Evolutionary conservation across 2,888 invertebrate genomes (phyloP), one percentile per base, ranked within the genome.

Genomic region (Dyspetes luteomarginatus): DNA sequence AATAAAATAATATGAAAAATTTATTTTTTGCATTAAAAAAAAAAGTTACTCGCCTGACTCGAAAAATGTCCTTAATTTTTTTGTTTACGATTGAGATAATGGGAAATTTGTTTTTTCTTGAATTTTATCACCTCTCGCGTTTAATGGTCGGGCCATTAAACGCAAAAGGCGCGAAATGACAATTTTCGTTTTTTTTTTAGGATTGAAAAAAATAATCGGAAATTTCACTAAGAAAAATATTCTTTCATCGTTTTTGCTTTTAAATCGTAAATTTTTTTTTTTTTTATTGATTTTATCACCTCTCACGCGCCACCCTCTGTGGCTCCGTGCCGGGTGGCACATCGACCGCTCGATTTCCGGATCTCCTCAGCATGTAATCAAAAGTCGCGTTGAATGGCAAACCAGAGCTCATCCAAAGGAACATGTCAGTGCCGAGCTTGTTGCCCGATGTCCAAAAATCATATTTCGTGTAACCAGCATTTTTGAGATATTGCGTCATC

Each of bases 391-490:
- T 97, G 93, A 97, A 97, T 41, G 97, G 97, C 79, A 97, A 92
- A 12, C 97, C 97, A 41, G 97, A 96, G 91, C 97, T 97, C 97
- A 97, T 97, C 97, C 97, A 97, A 78, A 97, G 93, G 92, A 96
- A 96, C 96, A 97, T 97, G 88, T 96, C 96, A 15, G 97, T 97
- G 41, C 97, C 97, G 77, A 97, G 93, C 86, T 96, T 95, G 92
- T 97, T 97, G 81, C 97, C 97, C 77, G 97, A 97, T 88, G 97
- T 97, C 97, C 97, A 97, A 92, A 97, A 97, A 90, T 97, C 97
- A 88, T 95, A 96, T 89, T 96, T 96, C 85, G 95, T 95, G 91
- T 96, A 96, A 3, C 97, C 97, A 89, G 96, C 96, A 93, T 97
- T 97, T 87, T 94, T 95, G 77, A 97, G 93, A 91, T 97, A 97